A percentile compares a stretch with the other conserved stretches of the same genome.
Conservation (phyloP, 2,797 vertebrate genomes). For the Leptoclinus maculatus region DNA sequence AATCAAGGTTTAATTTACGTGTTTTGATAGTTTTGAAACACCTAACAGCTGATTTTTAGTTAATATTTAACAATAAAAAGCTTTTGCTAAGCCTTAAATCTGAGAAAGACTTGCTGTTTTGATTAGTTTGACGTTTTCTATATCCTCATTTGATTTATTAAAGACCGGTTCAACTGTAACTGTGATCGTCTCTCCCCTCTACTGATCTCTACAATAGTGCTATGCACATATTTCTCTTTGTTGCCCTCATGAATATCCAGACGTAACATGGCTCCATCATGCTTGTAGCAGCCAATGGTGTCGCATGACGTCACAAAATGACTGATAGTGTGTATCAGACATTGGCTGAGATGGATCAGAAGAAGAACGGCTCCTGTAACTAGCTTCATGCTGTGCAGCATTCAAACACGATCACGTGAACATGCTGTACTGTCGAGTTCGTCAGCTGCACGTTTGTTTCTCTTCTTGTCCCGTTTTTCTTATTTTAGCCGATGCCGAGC, state of each 20-base stretch:
- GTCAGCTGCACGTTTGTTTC: background rate
- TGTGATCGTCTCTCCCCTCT: background rate
- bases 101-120: background rate
- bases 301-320: background rate
- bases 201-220: background rate
- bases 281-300: slow-evolving; percentile 6
- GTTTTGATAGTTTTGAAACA: background rate
- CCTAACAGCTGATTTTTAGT: background rate
- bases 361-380: background rate
- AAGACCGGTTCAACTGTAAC: background rate
- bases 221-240: background rate
- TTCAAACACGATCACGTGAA: slow-evolving; percentile 4
- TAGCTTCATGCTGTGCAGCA: background rate
- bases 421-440: slow-evolving; percentile 3
- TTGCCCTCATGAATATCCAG: slow-evolving; percentile 43
- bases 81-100: slow-evolving; percentile 10
- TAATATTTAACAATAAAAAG: no score
- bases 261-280: background rate
- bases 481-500: background rate
- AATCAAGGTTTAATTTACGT: background rate
- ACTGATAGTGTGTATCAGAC: background rate
- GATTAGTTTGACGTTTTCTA: slow-evolving; percentile 11
- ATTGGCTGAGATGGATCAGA: background rate
- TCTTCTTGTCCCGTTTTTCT: background rate
- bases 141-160: slow-evolving; percentile 19